phyloP scores from a whole-genome alignment of 1,140 invertebrate species.

The Pseudomyrmex pallidus region DNA sequence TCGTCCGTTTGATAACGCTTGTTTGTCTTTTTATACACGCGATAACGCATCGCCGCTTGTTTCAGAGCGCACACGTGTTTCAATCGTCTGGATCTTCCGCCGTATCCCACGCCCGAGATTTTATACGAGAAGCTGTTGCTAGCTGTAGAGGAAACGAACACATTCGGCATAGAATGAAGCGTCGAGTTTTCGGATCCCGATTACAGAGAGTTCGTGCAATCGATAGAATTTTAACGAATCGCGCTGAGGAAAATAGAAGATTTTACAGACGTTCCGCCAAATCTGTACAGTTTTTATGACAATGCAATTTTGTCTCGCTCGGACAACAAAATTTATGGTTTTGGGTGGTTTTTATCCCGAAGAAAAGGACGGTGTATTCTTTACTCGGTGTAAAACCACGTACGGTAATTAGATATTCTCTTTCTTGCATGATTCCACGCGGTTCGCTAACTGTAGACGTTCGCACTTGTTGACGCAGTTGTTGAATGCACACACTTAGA shows the following conservation, averaged over 20 bases:
- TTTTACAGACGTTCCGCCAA: constrained; percentile 16
- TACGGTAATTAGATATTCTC: too few species aligned
- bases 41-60: constrained; percentile 64
- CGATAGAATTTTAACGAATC: constrained; percentile 5
- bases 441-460: too few species aligned
- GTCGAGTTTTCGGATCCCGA: constrained; percentile 20
- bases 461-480: too few species aligned
- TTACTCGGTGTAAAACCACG: too few species aligned
- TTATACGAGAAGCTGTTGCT: constrained; percentile 97
- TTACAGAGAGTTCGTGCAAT: constrained; percentile 41
- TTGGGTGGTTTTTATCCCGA: neutral
- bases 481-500: too few species aligned
- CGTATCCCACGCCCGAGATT: constrained; percentile 96
- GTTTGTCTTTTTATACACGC: neutral
- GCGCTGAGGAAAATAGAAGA: neutral
- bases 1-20: neutral
- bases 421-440: too few species aligned
- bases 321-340: neutral
- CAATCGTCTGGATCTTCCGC: constrained; percentile 97
- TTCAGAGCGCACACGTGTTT: constrained; percentile 98
- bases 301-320: neutral
- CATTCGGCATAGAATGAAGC: constrained; percentile 97
- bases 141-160: constrained; percentile 98
- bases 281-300: too few species aligned
- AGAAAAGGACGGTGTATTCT: neutral